Evolutionary conservation across 2,113 vertebrate species (phyloP).

Genomic region (Caranx ignobilis): DNA sequence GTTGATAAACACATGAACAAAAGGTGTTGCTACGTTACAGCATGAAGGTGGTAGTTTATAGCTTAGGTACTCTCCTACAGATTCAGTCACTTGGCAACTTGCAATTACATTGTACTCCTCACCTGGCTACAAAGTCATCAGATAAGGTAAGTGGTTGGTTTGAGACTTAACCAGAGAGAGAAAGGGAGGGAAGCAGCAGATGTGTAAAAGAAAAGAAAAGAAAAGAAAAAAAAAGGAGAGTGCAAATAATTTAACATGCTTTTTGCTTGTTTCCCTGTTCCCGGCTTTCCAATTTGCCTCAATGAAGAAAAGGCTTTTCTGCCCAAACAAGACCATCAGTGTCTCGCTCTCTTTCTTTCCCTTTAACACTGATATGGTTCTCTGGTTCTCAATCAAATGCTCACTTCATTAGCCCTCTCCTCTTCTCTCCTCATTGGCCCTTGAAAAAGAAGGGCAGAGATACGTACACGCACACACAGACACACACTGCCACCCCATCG

Average conservation of each 20-base stretch:
- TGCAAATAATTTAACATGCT: conserved; percentile 27
- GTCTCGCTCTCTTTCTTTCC: conserved; percentile 34
- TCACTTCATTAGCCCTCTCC: conserved; percentile 72
- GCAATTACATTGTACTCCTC: conserved; percentile 12
- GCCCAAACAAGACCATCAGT: conserved; percentile 55
- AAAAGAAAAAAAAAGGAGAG: conserved; percentile 12
- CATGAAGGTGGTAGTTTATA: neutral
- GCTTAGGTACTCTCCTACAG: conserved; percentile 1
- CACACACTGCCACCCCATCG: conserved; percentile 3
- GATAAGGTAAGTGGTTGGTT: neutral
- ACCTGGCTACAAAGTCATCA: conserved; percentile 31
- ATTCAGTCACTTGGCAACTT: conserved; percentile 35
- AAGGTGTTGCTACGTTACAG: conserved; percentile 53
- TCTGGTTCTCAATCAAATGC: conserved; percentile 71
- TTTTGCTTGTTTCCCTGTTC: conserved; percentile 35
- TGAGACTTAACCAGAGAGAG: conserved; percentile 18
- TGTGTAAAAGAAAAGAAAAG: neutral
- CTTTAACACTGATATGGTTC: conserved; percentile 59
- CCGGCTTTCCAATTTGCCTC: conserved; percentile 32
- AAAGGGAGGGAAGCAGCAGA: neutral
- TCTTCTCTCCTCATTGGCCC: conserved; percentile 61
- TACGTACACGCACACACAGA: conserved; percentile 35
- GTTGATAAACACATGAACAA: conserved; percentile 36
- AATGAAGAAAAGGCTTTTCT: conserved; percentile 17
- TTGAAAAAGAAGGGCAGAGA: conserved; percentile 55